Evolutionary conservation across 2,113 vertebrate species (phyloP).

Genomic region (Procavia capensis): DNA sequence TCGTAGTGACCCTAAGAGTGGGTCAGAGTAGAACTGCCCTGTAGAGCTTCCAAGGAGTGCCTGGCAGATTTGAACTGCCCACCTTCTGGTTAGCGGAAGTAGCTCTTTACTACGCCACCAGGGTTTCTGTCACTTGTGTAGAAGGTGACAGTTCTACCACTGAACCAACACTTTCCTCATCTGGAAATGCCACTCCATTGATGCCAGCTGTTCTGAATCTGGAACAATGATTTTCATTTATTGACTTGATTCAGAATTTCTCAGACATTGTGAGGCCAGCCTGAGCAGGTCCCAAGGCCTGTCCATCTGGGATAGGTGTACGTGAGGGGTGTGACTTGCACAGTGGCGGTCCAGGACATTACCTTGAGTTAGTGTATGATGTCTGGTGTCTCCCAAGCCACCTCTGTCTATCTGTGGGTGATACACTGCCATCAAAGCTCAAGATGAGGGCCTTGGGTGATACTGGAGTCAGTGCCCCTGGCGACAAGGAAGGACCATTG

Average conservation of each 20-base stretch:
- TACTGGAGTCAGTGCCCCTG: not conserved
- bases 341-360: not conserved
- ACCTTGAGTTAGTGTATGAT: accelerated
- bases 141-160: not conserved
- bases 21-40: too few species aligned
- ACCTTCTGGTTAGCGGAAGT: too few species aligned
- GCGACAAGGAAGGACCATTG: not conserved
- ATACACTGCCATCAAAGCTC: too few species aligned
- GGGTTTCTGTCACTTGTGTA: not conserved
- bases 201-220: not conserved
- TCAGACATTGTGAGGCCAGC: not conserved
- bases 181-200: not conserved
- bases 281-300: not conserved
- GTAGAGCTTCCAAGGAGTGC: too few species aligned
- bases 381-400: not conserved
- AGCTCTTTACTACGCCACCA: too few species aligned
- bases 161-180: not conserved
- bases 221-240: too few species aligned
- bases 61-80: too few species aligned
- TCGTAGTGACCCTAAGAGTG: too few species aligned
- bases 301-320: accelerated
- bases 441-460: not conserved
- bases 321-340: not conserved
- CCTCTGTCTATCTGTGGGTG: too few species aligned
- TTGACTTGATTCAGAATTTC: not conserved